phyloP scores from a whole-genome alignment of 2,888 invertebrate genomes.

The Axea sp. region DNA sequence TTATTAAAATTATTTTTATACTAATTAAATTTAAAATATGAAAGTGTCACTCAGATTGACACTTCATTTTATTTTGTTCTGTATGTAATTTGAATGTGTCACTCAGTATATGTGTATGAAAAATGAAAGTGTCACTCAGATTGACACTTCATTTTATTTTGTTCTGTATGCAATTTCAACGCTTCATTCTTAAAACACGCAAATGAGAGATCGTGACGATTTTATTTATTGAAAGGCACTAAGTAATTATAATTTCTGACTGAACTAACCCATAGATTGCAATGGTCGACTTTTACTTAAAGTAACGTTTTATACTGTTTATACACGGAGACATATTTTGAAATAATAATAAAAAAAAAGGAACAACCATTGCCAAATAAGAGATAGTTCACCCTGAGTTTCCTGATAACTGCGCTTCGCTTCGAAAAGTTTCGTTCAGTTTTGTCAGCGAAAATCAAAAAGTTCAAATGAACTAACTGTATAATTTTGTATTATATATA shows the following conservation, averaged over 20 bases:
- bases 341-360: too few relatives aligned
- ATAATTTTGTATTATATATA: constrained; percentile 38
- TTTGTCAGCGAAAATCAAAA: constrained; percentile 39
- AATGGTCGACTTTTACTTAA: not conserved
- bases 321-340: not conserved
- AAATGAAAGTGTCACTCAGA: too few relatives aligned
- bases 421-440: constrained; percentile 38
- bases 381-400: constrained; percentile 17
- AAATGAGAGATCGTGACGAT: constrained; percentile 19
- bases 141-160: too few relatives aligned
- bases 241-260: constrained; percentile 21
- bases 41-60: too few relatives aligned
- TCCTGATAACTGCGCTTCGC: constrained; percentile 41
- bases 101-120: too few relatives aligned
- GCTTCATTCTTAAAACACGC: too few relatives aligned
- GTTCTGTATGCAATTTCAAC: too few relatives aligned
- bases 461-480: constrained; percentile 1
- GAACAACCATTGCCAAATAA: too few relatives aligned
- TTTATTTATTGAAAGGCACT: constrained; percentile 24
- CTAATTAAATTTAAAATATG: too few relatives aligned
- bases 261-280: constrained; percentile 23
- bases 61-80: too few relatives aligned
- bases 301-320: constrained; percentile 9
- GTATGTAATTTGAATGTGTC: too few relatives aligned
- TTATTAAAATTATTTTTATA: too few relatives aligned